Percentiles rank a stretch among this genome's conserved stretches.
phyloP scores from a whole-genome alignment of 2,888 invertebrate species.

The Malachius bipustulatus region DNA sequence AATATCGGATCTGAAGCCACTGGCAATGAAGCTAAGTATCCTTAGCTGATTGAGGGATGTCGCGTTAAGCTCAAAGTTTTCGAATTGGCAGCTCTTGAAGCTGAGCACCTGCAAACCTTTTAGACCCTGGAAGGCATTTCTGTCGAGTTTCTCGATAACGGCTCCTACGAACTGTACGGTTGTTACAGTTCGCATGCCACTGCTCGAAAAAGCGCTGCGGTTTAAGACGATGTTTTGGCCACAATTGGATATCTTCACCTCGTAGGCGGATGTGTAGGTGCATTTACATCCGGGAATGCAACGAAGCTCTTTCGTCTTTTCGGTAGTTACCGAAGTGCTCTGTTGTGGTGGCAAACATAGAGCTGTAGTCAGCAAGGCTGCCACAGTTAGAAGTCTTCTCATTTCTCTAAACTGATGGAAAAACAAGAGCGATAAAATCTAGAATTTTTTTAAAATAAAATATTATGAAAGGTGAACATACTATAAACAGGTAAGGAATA shows the following conservation, averaged over 20 bases:
- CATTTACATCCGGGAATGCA: constrained; percentile 21
- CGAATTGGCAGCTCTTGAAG: constrained; percentile 55
- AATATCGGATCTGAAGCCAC: constrained; percentile 24
- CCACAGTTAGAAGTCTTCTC: constrained; percentile 15
- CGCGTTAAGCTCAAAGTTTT: constrained; percentile 54
- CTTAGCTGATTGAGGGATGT: constrained; percentile 47
- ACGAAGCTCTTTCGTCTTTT: no score
- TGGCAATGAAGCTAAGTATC: constrained; percentile 41
- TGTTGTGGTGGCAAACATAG: constrained; percentile 18
- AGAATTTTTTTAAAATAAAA: no score
- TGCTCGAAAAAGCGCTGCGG: background rate
- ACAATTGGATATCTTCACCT: background rate
- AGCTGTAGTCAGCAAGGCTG: constrained; percentile 18
- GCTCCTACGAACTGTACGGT: constrained; percentile 59
- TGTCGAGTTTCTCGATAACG: constrained; percentile 52
- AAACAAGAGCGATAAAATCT: no score
- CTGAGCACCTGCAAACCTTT: constrained; percentile 55
- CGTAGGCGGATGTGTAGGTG: constrained; percentile 7
- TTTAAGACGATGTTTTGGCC: background rate
- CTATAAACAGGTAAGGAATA: no score
- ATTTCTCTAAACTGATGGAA: constrained; percentile 12
- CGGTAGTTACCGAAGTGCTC: constrained; percentile 19
- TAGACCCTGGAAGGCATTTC: constrained; percentile 57
- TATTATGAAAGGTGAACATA: no score
- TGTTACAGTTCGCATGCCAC: background rate